Conservation (phyloP, 2,113 vertebrate genomes). For the Pygoscelis antarcticus region DNA sequence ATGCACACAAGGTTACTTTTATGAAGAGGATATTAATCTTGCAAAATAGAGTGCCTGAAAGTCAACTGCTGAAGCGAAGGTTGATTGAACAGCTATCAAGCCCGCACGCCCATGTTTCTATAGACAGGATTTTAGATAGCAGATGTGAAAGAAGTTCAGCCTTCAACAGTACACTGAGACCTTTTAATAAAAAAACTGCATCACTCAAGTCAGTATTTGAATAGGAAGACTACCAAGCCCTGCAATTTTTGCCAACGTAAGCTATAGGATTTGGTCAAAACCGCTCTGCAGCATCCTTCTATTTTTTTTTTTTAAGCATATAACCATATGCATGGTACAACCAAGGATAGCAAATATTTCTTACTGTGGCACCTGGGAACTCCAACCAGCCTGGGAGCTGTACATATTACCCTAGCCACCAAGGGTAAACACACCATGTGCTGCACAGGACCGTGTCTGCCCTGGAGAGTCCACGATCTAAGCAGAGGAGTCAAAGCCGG, state of each 20-base stretch:
- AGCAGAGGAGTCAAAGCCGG: background rate
- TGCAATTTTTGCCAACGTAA: background rate
- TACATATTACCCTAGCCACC: background rate
- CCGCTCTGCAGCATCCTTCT: background rate
- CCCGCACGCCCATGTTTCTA: background rate
- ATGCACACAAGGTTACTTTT: background rate
- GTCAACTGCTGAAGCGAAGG: background rate
- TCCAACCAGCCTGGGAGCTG: background rate
- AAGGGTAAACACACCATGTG: fast-evolving
- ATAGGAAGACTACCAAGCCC: background rate
- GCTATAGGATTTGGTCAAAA: background rate
- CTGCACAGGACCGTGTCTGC: fast-evolving
- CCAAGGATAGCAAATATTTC: background rate
- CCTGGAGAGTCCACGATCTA: no score
- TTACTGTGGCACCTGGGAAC: background rate
- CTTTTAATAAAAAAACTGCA: background rate
- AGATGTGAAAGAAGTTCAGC: background rate
- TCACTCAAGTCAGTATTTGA: background rate
- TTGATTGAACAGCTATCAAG: background rate
- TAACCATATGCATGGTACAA: fast-evolving
- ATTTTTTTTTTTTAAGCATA: background rate
- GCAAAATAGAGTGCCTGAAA: background rate
- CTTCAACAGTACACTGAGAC: background rate
- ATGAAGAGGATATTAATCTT: background rate
- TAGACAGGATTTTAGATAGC: background rate